Percentiles rank a stretch among this genome's conserved stretches.
phyloP scores from a whole-genome alignment of 2,888 invertebrate species.

The Dione vanillae region DNA sequence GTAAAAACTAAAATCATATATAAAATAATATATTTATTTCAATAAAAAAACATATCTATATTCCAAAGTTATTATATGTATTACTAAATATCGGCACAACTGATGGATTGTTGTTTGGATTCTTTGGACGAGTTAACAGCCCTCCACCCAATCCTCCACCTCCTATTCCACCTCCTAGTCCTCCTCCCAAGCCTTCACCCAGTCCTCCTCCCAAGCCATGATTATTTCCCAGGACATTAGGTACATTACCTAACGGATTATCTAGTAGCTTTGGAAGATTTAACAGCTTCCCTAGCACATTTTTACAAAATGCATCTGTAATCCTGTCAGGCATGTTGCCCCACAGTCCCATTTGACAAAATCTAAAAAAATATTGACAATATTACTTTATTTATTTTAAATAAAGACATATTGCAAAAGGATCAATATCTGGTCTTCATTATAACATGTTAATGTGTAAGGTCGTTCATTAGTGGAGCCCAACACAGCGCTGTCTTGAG shows the following conservation, averaged over 20 bases:
- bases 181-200: too few relatives aligned
- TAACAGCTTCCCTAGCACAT: constrained; percentile 64
- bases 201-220: not conserved
- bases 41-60: constrained; percentile 4
- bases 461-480: too few relatives aligned
- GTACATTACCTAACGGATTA: constrained; percentile 24
- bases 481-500: too few relatives aligned
- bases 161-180: too few relatives aligned
- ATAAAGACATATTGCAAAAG: too few relatives aligned
- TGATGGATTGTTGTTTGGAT: constrained; percentile 3
- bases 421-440: too few relatives aligned
- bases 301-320: constrained; percentile 81
- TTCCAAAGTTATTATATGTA: constrained; percentile 19
- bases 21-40: not conserved
- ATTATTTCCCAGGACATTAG: not conserved
- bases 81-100: constrained; percentile 18
- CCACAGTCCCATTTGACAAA: constrained; percentile 89
- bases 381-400: not conserved
- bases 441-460: too few relatives aligned
- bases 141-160: not conserved
- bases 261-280: constrained; percentile 56
- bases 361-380: constrained; percentile 66
- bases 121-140: not conserved
- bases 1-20: not conserved
- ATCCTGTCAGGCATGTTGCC: constrained; percentile 85